These are phyloP conservation scores for Oasisia sp. DNA, from an alignment of 2,888 invertebrate genomes.

Conservation along the genomic window DNA sequence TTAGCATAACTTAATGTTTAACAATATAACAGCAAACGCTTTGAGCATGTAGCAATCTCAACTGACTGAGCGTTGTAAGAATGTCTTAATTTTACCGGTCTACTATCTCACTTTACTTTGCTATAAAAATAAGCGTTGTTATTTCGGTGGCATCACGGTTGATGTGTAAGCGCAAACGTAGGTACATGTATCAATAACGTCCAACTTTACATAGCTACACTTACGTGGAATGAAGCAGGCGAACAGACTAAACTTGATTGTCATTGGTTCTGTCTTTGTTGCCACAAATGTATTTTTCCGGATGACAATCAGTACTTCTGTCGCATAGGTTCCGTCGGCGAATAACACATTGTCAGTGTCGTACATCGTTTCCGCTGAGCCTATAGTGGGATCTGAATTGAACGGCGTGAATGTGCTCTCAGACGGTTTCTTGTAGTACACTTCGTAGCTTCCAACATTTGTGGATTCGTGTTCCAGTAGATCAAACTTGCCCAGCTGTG, in stretches of 20 bases:
- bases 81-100: too few species aligned
- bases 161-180: too few species aligned
- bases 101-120: too few species aligned
- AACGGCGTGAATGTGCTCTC: neutral
- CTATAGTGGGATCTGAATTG: neutral
- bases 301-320: neutral
- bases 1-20: too few species aligned
- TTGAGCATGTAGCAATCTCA: too few species aligned
- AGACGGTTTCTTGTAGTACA: conserved; percentile 19
- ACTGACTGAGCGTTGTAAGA: too few species aligned
- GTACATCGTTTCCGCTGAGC: neutral
- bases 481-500: conserved; percentile 17
- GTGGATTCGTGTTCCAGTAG: neutral
- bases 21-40: too few species aligned
- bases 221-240: conserved; percentile 20
- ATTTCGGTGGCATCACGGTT: too few species aligned
- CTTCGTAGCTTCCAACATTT: conserved; percentile 20
- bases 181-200: too few species aligned
- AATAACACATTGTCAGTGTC: conserved; percentile 20
- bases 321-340: neutral
- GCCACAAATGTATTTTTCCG: neutral
- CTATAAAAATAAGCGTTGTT: too few species aligned
- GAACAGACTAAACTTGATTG: conserved; percentile 9
- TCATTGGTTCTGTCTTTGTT: neutral
- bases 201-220: neutral